Evolutionary conservation across 2,113 vertebrate genomes (phyloP).

Genomic region (Calidris pygmaea): DNA sequence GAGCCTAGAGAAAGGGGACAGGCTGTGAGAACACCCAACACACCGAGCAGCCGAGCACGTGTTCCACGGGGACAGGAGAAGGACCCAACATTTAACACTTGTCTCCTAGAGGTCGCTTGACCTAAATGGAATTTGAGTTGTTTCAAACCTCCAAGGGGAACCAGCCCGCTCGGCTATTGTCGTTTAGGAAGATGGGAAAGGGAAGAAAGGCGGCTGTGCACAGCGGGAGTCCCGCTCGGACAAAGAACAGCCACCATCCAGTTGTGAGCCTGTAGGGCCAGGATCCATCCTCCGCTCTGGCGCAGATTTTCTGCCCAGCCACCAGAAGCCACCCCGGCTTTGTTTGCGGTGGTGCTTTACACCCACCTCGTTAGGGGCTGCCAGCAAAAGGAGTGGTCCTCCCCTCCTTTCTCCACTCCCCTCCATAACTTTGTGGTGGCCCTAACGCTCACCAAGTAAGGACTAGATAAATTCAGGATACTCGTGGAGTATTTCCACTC

Average conservation of each 20-base stretch:
- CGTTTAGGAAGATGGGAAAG: neutral
- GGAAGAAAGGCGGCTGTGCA: neutral
- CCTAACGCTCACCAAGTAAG: fast-evolving
- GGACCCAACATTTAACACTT: neutral
- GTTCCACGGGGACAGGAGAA: fast-evolving
- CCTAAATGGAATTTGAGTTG: neutral
- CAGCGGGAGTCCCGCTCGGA: neutral
- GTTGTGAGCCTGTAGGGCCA: neutral
- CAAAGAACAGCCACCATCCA: neutral
- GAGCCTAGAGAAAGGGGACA: constrained; percentile 77
- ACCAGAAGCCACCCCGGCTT: neutral
- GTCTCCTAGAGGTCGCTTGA: neutral
- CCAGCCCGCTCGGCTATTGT: neutral
- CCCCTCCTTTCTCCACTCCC: neutral
- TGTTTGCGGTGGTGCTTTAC: neutral
- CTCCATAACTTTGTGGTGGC: fast-evolving
- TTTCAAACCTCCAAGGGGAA: neutral
- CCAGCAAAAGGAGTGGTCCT: fast-evolving
- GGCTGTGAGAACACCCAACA: neutral
- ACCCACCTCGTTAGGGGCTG: neutral
- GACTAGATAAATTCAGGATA: fast-evolving
- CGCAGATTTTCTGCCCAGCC: neutral
- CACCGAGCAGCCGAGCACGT: fast-evolving
- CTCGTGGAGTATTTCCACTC: fast-evolving
- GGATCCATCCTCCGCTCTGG: neutral